A percentile compares a stretch with the other conserved stretches of the same genome.
Evolutionary conservation across 2,113 vertebrate species (phyloP).

Genomic region (Centropus unirufus): DNA sequence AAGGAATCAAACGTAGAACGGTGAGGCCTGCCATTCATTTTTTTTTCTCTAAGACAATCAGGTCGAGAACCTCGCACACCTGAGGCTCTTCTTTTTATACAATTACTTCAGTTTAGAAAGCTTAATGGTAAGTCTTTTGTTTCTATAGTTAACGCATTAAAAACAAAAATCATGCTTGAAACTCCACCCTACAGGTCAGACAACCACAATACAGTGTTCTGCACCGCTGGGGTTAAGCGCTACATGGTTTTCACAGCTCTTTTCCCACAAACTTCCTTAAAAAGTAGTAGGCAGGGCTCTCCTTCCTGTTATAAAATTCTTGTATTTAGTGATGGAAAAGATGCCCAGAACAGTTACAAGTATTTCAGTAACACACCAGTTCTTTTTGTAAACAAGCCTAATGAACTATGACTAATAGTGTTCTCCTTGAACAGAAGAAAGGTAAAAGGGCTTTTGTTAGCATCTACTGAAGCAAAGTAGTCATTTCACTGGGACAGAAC

Average conservation of each 20-base stretch:
- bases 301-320: constrained; percentile 52
- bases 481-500: constrained; percentile 50
- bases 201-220: neutral
- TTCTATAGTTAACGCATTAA: neutral
- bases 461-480: constrained; percentile 61
- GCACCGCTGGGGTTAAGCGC: neutral
- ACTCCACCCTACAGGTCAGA: neutral
- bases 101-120: neutral
- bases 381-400: constrained; percentile 77
- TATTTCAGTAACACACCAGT: constrained; percentile 70
- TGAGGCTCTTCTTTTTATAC: neutral
- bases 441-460: constrained; percentile 70
- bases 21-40: neutral
- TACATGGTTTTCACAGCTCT: neutral
- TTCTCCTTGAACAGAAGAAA: constrained; percentile 53
- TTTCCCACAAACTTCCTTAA: neutral
- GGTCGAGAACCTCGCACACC: neutral
- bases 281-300: neutral
- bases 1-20: neutral
- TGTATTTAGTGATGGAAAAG: constrained; percentile 42
- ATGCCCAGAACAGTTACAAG: constrained; percentile 54
- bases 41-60: neutral
- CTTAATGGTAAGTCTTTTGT: neutral
- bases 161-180: neutral
- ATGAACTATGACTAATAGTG: constrained; percentile 72